Conservation (phyloP, 2,888 invertebrate species). For the Antheraea yamamai region DNA sequence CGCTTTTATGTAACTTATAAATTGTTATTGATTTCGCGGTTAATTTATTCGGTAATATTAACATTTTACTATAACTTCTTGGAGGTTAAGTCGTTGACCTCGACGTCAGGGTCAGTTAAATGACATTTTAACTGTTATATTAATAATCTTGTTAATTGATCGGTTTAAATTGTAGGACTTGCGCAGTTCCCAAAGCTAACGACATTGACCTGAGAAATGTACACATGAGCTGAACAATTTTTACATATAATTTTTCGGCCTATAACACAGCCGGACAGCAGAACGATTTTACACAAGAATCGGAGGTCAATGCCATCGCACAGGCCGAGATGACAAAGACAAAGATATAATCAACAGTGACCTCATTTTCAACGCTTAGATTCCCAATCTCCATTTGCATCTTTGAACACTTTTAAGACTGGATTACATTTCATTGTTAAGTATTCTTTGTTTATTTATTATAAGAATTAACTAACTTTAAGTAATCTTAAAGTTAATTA, state of each 20-base stretch:
- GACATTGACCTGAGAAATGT: neutral
- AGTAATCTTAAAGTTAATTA: no score
- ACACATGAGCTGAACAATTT: neutral
- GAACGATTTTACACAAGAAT: neutral
- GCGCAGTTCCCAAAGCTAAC: neutral
- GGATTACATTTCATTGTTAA: no score
- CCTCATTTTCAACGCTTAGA: neutral
- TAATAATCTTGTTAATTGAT: neutral
- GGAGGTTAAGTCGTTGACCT: neutral
- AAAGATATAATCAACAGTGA: neutral
- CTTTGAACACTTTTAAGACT: no score
- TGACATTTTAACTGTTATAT: neutral
- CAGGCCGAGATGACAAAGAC: neutral
- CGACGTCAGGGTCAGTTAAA: neutral
- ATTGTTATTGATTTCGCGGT: neutral
- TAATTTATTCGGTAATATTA: neutral
- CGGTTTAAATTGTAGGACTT: neutral
- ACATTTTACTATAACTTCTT: neutral
- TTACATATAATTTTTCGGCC: neutral
- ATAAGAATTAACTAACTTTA: no score
- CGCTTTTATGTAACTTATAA: no score
- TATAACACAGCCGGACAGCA: neutral
- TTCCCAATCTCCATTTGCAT: neutral
- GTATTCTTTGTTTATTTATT: no score
- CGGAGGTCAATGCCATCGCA: neutral